A percentile compares a stretch with the other conserved stretches of the same genome.
These are phyloP conservation scores for Diarsia rubi DNA, from an alignment of 2,888 invertebrate species.

Conservation along the genomic window DNA sequence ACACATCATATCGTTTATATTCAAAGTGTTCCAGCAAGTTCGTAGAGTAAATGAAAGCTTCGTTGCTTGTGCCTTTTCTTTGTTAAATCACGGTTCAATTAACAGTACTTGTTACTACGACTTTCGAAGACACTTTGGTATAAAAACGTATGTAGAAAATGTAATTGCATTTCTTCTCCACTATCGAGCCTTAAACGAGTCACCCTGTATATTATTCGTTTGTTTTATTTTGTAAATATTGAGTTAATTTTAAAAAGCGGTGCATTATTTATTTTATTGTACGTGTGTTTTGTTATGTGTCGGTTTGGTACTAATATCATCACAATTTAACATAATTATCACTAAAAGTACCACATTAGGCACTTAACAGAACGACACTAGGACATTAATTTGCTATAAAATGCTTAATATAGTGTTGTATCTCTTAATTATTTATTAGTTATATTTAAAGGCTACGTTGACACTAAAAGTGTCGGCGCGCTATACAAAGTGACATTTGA, in stretches of 20 bases:
- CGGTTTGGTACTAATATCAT: constrained; percentile 16
- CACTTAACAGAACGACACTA: constrained; percentile 16
- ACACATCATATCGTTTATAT: constrained; percentile 5
- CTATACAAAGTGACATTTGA: constrained; percentile 35
- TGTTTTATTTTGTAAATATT: constrained; percentile 65
- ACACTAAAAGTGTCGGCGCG: constrained; percentile 50
- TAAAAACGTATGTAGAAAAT: constrained; percentile 6
- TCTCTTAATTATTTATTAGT: constrained; percentile 50
- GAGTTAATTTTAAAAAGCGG: constrained; percentile 49
- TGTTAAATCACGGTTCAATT: neutral
- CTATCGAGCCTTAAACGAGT: constrained; percentile 46
- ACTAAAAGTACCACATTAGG: constrained; percentile 8
- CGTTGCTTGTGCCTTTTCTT: neutral
- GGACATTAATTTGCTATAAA: constrained; percentile 44
- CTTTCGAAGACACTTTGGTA: constrained; percentile 3
- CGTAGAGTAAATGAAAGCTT: constrained; percentile 3
- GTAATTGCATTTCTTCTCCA: constrained; percentile 37
- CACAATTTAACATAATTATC: neutral
- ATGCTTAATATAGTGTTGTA: constrained; percentile 47
- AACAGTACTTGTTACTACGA: constrained; percentile 1
- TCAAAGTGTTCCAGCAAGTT: constrained; percentile 5
- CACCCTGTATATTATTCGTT: constrained; percentile 39
- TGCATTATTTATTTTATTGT: constrained; percentile 57
- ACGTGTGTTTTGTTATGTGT: constrained; percentile 24
- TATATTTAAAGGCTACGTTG: constrained; percentile 30